phyloP scores from a whole-genome alignment of 30 jellyfish, hydroid and myxozoan genomes.

The Chrysaora quinquecirrha region DNA sequence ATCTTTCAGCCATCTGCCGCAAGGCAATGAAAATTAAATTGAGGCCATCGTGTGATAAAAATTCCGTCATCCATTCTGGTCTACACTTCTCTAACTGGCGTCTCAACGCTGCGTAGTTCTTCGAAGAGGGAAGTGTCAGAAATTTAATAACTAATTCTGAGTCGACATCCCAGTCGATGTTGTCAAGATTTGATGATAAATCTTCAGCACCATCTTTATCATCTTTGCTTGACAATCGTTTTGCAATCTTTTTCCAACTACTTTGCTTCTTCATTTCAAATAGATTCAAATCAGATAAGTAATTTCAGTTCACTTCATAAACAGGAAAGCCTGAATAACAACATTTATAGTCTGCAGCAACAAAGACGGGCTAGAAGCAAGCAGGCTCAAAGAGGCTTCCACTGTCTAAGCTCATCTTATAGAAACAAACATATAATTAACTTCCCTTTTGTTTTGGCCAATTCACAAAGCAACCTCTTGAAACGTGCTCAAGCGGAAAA shows the following conservation, averaged over 20 bases:
- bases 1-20: constrained; percentile 61
- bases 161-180: constrained; percentile 62
- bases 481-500: too few relatives aligned
- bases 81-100: constrained; percentile 64
- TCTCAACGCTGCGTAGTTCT: constrained; percentile 78
- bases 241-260: constrained; percentile 18
- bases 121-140: constrained; percentile 80
- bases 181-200: constrained; percentile 20
- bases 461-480: too few relatives aligned
- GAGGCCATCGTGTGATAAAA: constrained; percentile 77
- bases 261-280: constrained; percentile 1
- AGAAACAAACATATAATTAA: too few relatives aligned
- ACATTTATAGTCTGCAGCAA: too few relatives aligned
- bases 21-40: constrained; percentile 83
- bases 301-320: too few relatives aligned
- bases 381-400: too few relatives aligned
- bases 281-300: too few relatives aligned
- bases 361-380: too few relatives aligned
- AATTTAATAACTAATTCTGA: constrained; percentile 65
- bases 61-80: constrained; percentile 74
- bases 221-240: constrained; percentile 10
- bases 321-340: too few relatives aligned
- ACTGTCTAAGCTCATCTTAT: too few relatives aligned
- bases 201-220: constrained; percentile 13
- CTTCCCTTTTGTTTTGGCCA: too few relatives aligned